Evolutionary conservation across 1,140 invertebrate species (phyloP).

Genomic region (Listronotus bonariensis): DNA sequence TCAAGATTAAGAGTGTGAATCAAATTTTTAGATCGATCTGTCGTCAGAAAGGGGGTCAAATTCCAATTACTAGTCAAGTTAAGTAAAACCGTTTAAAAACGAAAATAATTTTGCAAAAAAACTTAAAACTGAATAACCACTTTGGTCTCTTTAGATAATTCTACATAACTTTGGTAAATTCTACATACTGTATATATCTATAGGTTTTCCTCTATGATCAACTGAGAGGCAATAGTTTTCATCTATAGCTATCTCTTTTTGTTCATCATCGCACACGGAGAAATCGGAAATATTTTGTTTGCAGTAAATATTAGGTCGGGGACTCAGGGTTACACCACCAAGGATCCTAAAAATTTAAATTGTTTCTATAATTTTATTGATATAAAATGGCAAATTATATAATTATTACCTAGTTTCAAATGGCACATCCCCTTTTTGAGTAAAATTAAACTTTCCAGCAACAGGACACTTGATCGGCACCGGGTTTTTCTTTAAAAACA

Average conservation of each 20-base stretch:
- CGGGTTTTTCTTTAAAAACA: constrained; percentile 88
- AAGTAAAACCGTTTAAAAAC: too few relatives aligned
- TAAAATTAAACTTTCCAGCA: constrained; percentile 94
- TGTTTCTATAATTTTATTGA: neutral
- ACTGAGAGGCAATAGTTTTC: constrained; percentile 96
- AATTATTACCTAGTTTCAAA: constrained; percentile 77
- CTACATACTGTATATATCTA: constrained; percentile 85
- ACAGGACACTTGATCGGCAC: constrained; percentile 92
- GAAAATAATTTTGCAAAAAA: too few relatives aligned
- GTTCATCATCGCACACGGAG: constrained; percentile 90
- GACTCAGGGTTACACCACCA: constrained; percentile 91
- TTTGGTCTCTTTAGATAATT: too few relatives aligned
- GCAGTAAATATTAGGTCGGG: constrained; percentile 90
- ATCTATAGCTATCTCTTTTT: constrained; percentile 91
- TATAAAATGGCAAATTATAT: neutral
- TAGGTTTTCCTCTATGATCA: constrained; percentile 88
- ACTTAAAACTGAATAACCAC: too few relatives aligned
- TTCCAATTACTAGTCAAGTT: too few relatives aligned
- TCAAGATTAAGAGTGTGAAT: too few relatives aligned
- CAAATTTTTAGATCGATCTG: too few relatives aligned
- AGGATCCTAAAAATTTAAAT: constrained; percentile 68
- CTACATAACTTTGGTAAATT: too few relatives aligned
- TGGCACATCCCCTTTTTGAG: constrained; percentile 82
- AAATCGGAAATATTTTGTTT: constrained; percentile 94
- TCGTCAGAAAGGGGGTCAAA: too few relatives aligned